Evolutionary conservation across 2,797 vertebrate species (phyloP), one percentile per base, ranked within the genome.

Genomic region (Malurus splendens): DNA sequence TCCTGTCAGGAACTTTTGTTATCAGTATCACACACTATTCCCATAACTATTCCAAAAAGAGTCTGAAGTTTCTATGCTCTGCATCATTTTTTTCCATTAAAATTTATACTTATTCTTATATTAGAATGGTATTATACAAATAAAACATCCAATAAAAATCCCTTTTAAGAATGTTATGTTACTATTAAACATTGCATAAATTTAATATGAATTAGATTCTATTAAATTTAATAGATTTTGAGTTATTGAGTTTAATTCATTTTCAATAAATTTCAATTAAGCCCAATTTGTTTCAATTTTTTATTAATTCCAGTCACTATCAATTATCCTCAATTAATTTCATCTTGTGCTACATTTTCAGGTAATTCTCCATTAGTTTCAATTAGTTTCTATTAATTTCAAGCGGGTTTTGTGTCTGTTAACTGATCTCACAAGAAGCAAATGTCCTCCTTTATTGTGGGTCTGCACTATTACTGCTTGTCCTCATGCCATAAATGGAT

Each of bases 251-350:
- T 95, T 96, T 95, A 96, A 97, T 96, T 96, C 89, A 89, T 95
- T 97, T 97, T 95, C 95, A 96, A 97, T 97, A 97, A 92, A 96
- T 97, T 97, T 97, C 95, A 97, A 97, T 97, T 97, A 97, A 93
- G 86, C 82, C 41, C 25, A 95, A 93, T 96, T 96, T 96, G 90
- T 94, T 96, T 96, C 91, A 73, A 92, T 96, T 96, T 97, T 90
- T 96, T 97, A 96, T 97, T 96, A 97, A 97, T 97, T 96, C 94
- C 64, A 92, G 90, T 96, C 96, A 96, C 95, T 96, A 96, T 96
- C 94, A 97, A 96, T 97, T 97, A 96, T 93, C 75, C 96, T 96
- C 95, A 96, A 96, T 97, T 97, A 96, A 95, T 97, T 97, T 96
- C 87, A 95, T 92, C 96, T 96, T 92, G 90, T 95, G 92, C 74